phyloP scores from a whole-genome alignment of 2,888 invertebrate genomes.

The Diaperis boleti region DNA sequence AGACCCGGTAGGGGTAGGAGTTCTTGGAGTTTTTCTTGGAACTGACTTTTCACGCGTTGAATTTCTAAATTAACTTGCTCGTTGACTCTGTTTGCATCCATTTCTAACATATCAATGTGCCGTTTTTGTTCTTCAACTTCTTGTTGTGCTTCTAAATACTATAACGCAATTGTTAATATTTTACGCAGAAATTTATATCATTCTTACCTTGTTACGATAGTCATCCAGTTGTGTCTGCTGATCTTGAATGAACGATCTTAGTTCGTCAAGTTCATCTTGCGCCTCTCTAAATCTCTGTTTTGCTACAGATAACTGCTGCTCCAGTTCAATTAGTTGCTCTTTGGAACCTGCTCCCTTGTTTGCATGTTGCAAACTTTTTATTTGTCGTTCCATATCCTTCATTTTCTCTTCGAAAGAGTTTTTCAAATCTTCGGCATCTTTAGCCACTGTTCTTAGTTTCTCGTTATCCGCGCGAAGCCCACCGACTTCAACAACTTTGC shows the following conservation, averaged over 20 bases:
- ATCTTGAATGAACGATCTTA: constrained; percentile 72
- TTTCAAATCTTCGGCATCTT: constrained; percentile 65
- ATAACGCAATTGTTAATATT: constrained; percentile 22
- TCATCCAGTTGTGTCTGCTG: constrained; percentile 77
- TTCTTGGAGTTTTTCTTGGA: constrained; percentile 80
- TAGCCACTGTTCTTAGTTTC: constrained; percentile 65
- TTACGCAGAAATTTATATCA: background rate
- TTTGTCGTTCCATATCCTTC: constrained; percentile 70
- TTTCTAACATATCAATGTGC: constrained; percentile 78
- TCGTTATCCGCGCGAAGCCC: constrained; percentile 69
- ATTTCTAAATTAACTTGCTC: constrained; percentile 80
- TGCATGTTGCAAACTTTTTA: constrained; percentile 64
- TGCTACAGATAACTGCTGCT: constrained; percentile 69
- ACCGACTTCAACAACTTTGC: constrained; percentile 76
- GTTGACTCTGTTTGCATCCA: constrained; percentile 78
- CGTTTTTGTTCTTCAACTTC: constrained; percentile 77
- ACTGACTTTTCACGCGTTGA: constrained; percentile 77
- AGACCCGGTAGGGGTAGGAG: constrained; percentile 78
- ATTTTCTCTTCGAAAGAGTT: constrained; percentile 72
- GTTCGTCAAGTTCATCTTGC: constrained; percentile 74
- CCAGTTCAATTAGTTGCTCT: constrained; percentile 71
- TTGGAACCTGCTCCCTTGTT: constrained; percentile 51
- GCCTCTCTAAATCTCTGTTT: constrained; percentile 70
- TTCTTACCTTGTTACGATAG: constrained; percentile 74
- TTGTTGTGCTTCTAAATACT: constrained; percentile 77